Evolutionary conservation across 2,113 vertebrate species (phyloP).

Genomic region (Trinectes maculatus): DNA sequence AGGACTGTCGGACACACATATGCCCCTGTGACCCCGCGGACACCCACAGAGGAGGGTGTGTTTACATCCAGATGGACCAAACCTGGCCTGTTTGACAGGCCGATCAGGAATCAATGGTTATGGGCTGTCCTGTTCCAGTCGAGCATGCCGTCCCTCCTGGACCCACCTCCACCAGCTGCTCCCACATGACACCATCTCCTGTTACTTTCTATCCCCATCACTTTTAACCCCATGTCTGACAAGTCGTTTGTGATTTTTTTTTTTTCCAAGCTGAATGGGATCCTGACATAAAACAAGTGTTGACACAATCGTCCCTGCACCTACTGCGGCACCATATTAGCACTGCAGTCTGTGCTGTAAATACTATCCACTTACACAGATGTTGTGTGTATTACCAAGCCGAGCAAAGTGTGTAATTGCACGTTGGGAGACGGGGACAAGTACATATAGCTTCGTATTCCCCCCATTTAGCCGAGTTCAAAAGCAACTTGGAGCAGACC

Average conservation of each 20-base stretch:
- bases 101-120: slow-evolving; percentile 58
- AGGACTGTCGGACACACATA: slow-evolving; percentile 5
- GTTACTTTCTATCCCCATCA: slow-evolving; percentile 5
- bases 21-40: slow-evolving; percentile 14
- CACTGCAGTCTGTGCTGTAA: slow-evolving; percentile 18
- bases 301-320: slow-evolving; percentile 13
- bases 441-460: slow-evolving; percentile 32
- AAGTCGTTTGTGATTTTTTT: slow-evolving; percentile 43
- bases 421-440: slow-evolving; percentile 35
- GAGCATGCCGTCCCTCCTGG: slow-evolving; percentile 21
- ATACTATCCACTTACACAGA: slow-evolving; percentile 15
- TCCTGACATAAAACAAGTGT: slow-evolving; percentile 54
- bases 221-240: slow-evolving; percentile 46
- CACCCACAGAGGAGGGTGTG: slow-evolving; percentile 9
- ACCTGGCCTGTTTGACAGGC: slow-evolving; percentile 38
- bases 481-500: slow-evolving; percentile 35
- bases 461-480: slow-evolving; percentile 43
- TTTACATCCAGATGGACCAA: slow-evolving; percentile 64
- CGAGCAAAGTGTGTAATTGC: slow-evolving; percentile 56
- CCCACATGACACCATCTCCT: slow-evolving; percentile 59
- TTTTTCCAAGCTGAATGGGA: slow-evolving; percentile 31
- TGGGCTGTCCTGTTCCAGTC: slow-evolving; percentile 41
- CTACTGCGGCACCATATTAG: slow-evolving; percentile 23
- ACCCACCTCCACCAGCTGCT: slow-evolving; percentile 65
- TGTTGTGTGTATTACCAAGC: slow-evolving; percentile 28